Conservation (phyloP, 2,797 vertebrate genomes). For the Phoxinus dragarum region DNA sequence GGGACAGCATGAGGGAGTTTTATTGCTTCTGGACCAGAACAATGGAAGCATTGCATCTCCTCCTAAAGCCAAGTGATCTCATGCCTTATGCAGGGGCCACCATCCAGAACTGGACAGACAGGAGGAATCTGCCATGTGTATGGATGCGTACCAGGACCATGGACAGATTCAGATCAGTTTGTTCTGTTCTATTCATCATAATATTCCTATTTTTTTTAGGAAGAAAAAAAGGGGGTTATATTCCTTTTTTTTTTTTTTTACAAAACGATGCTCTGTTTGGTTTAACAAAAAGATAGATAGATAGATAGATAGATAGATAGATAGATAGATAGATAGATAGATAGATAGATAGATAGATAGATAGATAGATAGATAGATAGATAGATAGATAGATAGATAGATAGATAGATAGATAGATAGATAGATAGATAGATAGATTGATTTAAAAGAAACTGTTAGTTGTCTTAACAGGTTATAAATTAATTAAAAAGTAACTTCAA, state of each 20-base stretch:
- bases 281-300: background rate
- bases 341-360: no score
- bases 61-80: constrained; percentile 76
- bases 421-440: no score
- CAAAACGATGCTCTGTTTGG: constrained; percentile 14
- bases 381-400: no score
- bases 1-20: constrained; percentile 71
- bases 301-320: background rate
- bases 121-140: constrained; percentile 61
- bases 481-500: no score
- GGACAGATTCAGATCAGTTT: constrained; percentile 52
- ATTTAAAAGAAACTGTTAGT: no score
- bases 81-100: constrained; percentile 63
- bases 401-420: no score
- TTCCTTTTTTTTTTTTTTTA: no score
- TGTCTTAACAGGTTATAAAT: no score
- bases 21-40: constrained; percentile 79
- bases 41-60: constrained; percentile 74
- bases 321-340: no score
- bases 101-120: constrained; percentile 70
- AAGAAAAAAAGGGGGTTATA: no score
- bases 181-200: constrained; percentile 27
- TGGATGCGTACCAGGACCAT: constrained; percentile 39
- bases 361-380: no score
- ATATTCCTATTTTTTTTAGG: constrained; percentile 23